Evolutionary conservation across 2,888 invertebrate genomes (phyloP), one percentile per base, ranked within the genome.

Genomic region (Dendrolimus houi): DNA sequence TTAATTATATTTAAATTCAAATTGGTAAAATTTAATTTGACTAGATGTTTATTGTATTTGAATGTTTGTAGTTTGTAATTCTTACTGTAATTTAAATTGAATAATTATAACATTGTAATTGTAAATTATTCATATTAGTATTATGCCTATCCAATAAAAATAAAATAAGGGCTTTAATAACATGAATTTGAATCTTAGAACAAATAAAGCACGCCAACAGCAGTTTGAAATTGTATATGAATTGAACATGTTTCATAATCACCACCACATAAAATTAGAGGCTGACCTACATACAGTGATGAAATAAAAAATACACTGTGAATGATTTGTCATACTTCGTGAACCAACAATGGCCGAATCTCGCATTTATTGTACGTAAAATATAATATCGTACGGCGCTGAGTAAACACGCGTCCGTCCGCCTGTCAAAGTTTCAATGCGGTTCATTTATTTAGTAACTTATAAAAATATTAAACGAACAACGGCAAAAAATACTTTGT

Each of bases 391-490:
- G 65, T 63, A 62, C 70, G 71, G 68, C 76, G 73, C 80, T 85
- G 78, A 75, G 77, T 78, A 85, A 89, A 89, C 87, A 88, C 65
- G 64, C 68, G 71, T 64, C 65, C 72, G 66, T 64, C 70, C 62
- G 72, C 58, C 70, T 82, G 87, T 85, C 88, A 80, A 72, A 65
- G 69, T 75, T 80, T 89, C 87, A 90, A 88, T 87, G 75, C 75
- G 64, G 75, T 73, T 87, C 85, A 87, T 88, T 87, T 87, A 87
- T 85, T 86, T 85, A 82, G 81, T 81, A 77, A 80, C 84, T 81
- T 87, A 85, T 75, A 74, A 85, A 86, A 88, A 87, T 85, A 87
- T 76, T 70, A 67, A 59, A 57, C 53, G 53, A 54, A 41, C 56
- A 59, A 60, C 29, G 67, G 68, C 71, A 72, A 77, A 75, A 74